Evolutionary conservation across 2,888 invertebrate species (phyloP).

Genomic region (Drosophila pseudotakahashii): DNA sequence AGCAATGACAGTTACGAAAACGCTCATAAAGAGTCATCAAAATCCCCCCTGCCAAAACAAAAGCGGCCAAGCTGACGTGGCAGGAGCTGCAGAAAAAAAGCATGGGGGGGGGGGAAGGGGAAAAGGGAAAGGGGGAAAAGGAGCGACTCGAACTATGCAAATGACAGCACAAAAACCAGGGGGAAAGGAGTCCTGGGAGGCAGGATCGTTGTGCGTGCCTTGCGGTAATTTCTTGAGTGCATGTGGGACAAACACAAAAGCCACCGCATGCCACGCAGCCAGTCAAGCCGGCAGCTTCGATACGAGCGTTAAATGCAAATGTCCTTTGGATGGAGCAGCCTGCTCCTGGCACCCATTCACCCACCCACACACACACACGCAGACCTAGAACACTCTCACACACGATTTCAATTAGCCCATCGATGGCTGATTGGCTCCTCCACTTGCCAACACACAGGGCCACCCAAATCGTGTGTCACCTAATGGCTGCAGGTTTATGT

Average conservation of each 20-base stretch:
- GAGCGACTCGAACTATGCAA: slow-evolving; percentile 59
- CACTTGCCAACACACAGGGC: slow-evolving; percentile 3
- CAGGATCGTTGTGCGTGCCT: slow-evolving; percentile 58
- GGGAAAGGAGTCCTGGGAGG: slow-evolving; percentile 9
- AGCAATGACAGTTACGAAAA: slow-evolving; percentile 36
- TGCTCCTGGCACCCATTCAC: slow-evolving; percentile 29
- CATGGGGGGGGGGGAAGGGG: too few species aligned
- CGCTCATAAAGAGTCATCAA: slow-evolving; percentile 68
- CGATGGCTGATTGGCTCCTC: slow-evolving; percentile 58
- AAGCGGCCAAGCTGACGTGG: slow-evolving; percentile 36
- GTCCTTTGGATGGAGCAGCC: slow-evolving; percentile 29
- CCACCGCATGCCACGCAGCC: slow-evolving; percentile 32
- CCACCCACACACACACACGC: background rate
- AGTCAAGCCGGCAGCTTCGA: slow-evolving; percentile 24
- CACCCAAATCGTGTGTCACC: slow-evolving; percentile 25
- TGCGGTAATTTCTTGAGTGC: slow-evolving; percentile 65
- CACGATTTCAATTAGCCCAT: slow-evolving; percentile 69
- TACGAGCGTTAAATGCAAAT: slow-evolving; percentile 39
- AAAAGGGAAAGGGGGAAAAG: background rate
- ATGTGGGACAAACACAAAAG: slow-evolving; percentile 49
- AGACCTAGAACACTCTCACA: slow-evolving; percentile 33
- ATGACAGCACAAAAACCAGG: slow-evolving; percentile 29
- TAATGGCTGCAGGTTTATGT: slow-evolving; percentile 38
- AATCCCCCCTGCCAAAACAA: slow-evolving; percentile 51
- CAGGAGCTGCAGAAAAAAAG: slow-evolving; percentile 16